Evolutionary conservation across 2,888 invertebrate genomes (phyloP), one percentile per base, ranked within the genome.

Genomic region (Lasius fuliginosus): DNA sequence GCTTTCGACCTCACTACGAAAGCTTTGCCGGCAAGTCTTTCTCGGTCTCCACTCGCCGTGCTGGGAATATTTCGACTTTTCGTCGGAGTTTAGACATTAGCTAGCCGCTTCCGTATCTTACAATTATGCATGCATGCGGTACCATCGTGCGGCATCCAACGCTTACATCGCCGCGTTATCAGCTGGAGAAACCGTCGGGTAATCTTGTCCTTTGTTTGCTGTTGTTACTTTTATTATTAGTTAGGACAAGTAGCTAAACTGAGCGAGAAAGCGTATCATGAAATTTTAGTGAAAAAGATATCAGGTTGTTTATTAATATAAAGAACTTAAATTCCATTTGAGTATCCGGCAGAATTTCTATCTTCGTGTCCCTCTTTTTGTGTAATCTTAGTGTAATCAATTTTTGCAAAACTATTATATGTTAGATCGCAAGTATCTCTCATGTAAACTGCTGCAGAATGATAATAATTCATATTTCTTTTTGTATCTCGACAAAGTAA

Each of bases 51-150:
- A 18, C 33, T 71, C 23, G 42, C 46, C 42, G 23, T 23, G 58
- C 15, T 40, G 60, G 74, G 74, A 53, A 62, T 81, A 74, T 73
- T 83, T 85, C 76, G 46, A 53, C 75, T 65, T 77, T 58, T 77
- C 74, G 49, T 58, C 76, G 27, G 76, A 85, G 71, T 85, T 85
- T 71, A 71, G 71, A 33, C 58, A 85, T 71, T 69, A 85, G 68
- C 27, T 33, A 9, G 23, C 18, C 62, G 42, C 53, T 74, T 85
- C 33, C 73, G 77, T 71, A 49, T 85, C 77, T 68, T 42, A 40
- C 40, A 68, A 42, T 65, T 76, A 49, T 64, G 64, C 49, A 42
- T 27, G 67, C 23, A 46, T 42, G 8, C 5, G 18, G 18, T 23
- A 11, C 9, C 36, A 36, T 40, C 15, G 53, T 23, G 11, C 56